A percentile compares a stretch with the other conserved stretches of the same genome.
These are phyloP conservation scores for Taphrorychus bicolor DNA, from an alignment of 2,888 invertebrate species.

Conservation along the genomic window DNA sequence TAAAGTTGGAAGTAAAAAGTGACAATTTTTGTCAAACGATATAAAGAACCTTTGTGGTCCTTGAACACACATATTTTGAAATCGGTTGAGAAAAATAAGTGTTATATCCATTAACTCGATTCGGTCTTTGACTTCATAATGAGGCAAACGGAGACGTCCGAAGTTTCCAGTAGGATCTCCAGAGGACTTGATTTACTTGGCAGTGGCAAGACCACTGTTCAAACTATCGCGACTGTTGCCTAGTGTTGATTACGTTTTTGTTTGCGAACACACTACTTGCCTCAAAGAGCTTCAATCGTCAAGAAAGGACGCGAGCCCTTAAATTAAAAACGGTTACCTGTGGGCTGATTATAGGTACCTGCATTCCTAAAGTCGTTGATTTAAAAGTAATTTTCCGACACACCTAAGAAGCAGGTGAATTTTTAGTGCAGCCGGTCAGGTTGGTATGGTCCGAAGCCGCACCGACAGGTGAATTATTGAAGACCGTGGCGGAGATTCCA, in stretches of 20 bases:
- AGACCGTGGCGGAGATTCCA: not conserved
- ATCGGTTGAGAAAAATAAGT: no score
- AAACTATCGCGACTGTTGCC: slow-evolving; percentile 32
- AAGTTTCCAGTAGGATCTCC: slow-evolving; percentile 52
- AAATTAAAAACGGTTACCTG: not conserved
- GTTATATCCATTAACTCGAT: no score
- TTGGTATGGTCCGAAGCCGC: not conserved
- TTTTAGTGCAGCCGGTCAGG: no score
- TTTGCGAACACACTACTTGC: not conserved
- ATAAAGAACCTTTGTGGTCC: no score
- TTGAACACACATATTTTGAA: no score
- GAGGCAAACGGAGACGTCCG: slow-evolving; percentile 54
- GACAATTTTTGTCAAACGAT: no score
- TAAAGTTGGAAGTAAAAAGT: no score
- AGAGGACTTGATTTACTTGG: slow-evolving; percentile 47
- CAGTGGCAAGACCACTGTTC: slow-evolving; percentile 49
- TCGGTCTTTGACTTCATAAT: slow-evolving; percentile 57
- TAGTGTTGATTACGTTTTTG: slow-evolving; percentile 33
- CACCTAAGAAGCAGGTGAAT: not conserved
- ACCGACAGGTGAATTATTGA: not conserved
- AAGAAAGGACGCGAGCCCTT: not conserved
- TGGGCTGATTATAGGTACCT: not conserved
- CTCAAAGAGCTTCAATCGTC: not conserved
- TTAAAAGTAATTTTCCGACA: not conserved
- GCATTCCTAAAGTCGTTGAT: no score